Percentiles rank a stretch among this genome's conserved stretches.
These are phyloP conservation scores for Zaprionus ghesquierei DNA, from an alignment of 1,140 invertebrate species.

Conservation along the genomic window DNA sequence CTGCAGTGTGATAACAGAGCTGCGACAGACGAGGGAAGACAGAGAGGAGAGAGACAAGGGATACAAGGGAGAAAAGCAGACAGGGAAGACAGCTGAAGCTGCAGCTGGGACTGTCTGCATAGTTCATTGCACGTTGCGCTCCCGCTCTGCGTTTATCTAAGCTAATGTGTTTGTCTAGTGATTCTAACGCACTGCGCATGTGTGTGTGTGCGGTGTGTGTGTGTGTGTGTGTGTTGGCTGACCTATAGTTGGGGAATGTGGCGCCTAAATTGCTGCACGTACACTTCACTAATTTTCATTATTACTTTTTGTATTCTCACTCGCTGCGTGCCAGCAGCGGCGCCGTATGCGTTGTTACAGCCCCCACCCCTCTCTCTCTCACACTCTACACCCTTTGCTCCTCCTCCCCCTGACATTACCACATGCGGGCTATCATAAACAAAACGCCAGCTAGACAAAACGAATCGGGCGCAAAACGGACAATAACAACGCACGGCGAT, in stretches of 20 bases:
- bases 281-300: conserved; percentile 59
- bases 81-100: conserved; percentile 7
- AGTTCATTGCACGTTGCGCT: conserved; percentile 26
- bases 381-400: background rate
- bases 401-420: background rate
- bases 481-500: background rate
- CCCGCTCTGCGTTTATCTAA: conserved; percentile 54
- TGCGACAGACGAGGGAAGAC: background rate
- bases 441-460: conserved; percentile 1
- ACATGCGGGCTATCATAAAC: conserved; percentile 37
- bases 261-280: conserved; percentile 77
- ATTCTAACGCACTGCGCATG: background rate
- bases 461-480: background rate
- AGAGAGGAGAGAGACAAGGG: no score
- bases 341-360: no score
- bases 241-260: conserved; percentile 36
- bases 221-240: background rate
- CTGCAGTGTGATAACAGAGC: conserved; percentile 69
- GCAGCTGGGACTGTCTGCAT: conserved; percentile 16
- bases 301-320: conserved; percentile 55
- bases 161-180: conserved; percentile 19
- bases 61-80: background rate
- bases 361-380: background rate
- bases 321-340: conserved; percentile 58
- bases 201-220: background rate